These are phyloP conservation scores for Ploceus nigricollis DNA, from an alignment of 2,113 vertebrate species.

Conservation along the genomic window DNA sequence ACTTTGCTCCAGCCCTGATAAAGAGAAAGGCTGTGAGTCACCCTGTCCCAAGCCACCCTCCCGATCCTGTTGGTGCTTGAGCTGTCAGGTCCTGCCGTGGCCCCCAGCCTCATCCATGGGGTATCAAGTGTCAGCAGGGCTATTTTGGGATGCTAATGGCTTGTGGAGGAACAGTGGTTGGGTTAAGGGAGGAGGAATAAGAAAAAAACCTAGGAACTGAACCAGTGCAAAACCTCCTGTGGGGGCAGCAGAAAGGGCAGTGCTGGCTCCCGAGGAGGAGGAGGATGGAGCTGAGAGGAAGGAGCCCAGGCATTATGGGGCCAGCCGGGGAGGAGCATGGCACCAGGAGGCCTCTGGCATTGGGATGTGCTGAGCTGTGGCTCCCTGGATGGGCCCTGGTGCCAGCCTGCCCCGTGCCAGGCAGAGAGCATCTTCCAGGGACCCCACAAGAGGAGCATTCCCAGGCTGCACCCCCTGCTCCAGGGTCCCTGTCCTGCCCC, in stretches of 20 bases:
- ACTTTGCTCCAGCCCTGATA: background rate
- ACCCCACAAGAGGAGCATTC: background rate
- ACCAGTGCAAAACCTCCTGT: background rate
- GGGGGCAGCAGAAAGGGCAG: background rate
- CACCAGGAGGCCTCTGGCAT: background rate
- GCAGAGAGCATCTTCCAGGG: background rate
- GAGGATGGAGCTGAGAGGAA: background rate
- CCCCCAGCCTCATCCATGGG: background rate
- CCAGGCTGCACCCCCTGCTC: background rate
- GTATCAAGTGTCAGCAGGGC: rapidly evolving
- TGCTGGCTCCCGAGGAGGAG: background rate
- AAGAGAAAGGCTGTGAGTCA: background rate
- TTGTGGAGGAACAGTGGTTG: background rate
- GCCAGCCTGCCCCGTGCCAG: background rate
- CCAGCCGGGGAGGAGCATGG: rapidly evolving
- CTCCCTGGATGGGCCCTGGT: background rate
- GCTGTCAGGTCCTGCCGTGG: rapidly evolving
- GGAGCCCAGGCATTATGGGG: background rate
- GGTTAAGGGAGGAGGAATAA: background rate
- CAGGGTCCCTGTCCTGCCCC: background rate
- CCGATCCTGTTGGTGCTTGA: rapidly evolving
- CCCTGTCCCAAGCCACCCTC: background rate
- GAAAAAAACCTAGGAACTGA: background rate
- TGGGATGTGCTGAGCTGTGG: background rate
- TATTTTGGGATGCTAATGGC: background rate